Percentiles rank a stretch among this genome's conserved stretches.
Conservation (phyloP, 2,797 vertebrate genomes). For the Rhincodon typus region DNA sequence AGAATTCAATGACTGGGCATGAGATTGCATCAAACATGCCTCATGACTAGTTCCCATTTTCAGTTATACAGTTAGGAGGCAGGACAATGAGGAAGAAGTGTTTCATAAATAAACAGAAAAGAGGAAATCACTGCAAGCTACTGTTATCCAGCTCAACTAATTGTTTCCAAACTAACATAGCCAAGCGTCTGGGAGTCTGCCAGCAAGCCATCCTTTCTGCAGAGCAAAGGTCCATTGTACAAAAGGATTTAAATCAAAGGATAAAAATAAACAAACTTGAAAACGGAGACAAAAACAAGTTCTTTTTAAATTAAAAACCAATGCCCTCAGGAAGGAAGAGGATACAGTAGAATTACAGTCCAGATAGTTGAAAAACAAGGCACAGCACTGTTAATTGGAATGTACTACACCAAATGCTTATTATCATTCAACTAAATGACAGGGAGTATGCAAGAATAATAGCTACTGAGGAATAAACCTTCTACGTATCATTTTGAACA, state of each 20-base stretch:
- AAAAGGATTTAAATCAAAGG: background rate
- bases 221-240: background rate
- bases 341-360: conserved; percentile 18
- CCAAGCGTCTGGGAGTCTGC: background rate
- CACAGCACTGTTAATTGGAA: conserved; percentile 3
- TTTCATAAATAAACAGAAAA: background rate
- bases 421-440: conserved; percentile 19
- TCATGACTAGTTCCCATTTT: background rate
- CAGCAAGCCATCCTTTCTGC: background rate
- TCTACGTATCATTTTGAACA: background rate
- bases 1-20: background rate
- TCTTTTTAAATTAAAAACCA: background rate
- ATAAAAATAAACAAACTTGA: background rate
- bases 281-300: background rate
- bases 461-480: conserved; percentile 5
- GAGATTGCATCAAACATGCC: background rate
- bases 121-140: background rate
- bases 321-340: conserved; percentile 23
- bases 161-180: background rate
- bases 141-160: background rate
- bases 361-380: conserved; percentile 21
- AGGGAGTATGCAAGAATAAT: background rate
- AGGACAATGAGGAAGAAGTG: background rate
- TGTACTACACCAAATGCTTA: background rate
- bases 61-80: background rate